Percentiles rank a stretch among this genome's conserved stretches.
These are phyloP conservation scores for Coluber constrictor DNA, from an alignment of 2,797 vertebrate species.

Conservation along the genomic window DNA sequence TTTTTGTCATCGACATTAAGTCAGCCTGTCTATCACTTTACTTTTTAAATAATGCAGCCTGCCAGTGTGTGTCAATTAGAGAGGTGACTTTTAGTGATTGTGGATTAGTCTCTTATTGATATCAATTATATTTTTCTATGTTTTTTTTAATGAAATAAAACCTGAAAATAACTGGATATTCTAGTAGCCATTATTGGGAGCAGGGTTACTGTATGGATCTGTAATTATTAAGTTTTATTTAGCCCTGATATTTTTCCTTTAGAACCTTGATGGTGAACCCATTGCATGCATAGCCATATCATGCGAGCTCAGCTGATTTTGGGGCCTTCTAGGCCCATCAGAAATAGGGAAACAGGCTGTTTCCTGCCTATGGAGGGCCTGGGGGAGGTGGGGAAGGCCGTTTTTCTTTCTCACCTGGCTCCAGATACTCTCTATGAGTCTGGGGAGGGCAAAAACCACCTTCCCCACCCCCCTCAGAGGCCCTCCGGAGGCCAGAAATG, in stretches of 20 bases:
- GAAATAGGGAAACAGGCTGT: no score
- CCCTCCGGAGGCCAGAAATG: no score
- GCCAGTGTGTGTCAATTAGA: constrained; percentile 61
- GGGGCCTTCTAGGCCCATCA: no score
- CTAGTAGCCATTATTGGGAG: not conserved
- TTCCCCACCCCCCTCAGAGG: no score
- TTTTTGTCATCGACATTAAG: constrained; percentile 66
- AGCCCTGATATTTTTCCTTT: not conserved
- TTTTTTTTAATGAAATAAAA: constrained; percentile 42
- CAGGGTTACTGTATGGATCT: not conserved
- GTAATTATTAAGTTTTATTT: not conserved
- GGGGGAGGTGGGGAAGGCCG: no score
- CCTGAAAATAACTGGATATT: not conserved
- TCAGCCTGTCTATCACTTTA: constrained; percentile 64
- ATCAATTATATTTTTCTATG: constrained; percentile 26
- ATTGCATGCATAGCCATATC: no score
- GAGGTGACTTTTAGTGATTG: constrained; percentile 57
- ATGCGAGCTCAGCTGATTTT: no score
- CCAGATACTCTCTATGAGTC: no score
- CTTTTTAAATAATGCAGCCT: constrained; percentile 59
- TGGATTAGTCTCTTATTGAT: constrained; percentile 64
- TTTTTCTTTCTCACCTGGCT: no score
- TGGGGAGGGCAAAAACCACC: no score
- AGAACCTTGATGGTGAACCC: no score
- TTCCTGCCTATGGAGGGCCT: no score